Evolutionary conservation across 2,113 vertebrate genomes (phyloP).

Genomic region (Platysternon megacephalum): DNA sequence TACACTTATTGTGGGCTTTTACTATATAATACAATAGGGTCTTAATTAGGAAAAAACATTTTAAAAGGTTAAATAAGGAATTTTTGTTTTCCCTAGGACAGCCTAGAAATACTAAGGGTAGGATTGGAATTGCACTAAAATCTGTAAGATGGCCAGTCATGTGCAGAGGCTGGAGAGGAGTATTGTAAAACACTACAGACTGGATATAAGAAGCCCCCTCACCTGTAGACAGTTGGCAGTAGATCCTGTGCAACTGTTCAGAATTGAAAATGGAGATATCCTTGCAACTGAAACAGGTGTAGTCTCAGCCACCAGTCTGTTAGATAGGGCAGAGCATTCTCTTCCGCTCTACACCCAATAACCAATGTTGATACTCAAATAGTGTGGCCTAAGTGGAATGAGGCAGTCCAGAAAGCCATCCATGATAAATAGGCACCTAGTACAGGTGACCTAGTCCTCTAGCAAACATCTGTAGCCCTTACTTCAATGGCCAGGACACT

Average conservation of each 20-base stretch:
- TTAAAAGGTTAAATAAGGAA: background rate
- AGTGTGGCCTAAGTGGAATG: background rate
- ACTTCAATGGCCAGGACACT: background rate
- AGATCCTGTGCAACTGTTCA: background rate
- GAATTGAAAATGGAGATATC: background rate
- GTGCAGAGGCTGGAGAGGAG: background rate
- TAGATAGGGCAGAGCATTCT: background rate
- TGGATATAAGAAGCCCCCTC: no score
- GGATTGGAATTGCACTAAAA: background rate
- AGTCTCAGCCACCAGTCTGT: background rate
- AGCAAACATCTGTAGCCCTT: rapidly evolving
- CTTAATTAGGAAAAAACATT: background rate
- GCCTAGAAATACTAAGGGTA: background rate
- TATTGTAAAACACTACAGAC: no score
- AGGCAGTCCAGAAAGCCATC: background rate
- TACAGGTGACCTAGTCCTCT: background rate
- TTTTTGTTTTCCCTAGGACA: no score
- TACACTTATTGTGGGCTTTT: background rate
- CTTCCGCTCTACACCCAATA: background rate
- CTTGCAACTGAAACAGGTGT: background rate
- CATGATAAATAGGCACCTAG: background rate
- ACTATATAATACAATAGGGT: background rate
- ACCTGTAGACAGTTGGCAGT: background rate
- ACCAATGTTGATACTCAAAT: background rate
- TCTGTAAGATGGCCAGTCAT: background rate